phyloP scores from a whole-genome alignment of 2,888 invertebrate genomes.

The Habrosyne pyritoides region DNA sequence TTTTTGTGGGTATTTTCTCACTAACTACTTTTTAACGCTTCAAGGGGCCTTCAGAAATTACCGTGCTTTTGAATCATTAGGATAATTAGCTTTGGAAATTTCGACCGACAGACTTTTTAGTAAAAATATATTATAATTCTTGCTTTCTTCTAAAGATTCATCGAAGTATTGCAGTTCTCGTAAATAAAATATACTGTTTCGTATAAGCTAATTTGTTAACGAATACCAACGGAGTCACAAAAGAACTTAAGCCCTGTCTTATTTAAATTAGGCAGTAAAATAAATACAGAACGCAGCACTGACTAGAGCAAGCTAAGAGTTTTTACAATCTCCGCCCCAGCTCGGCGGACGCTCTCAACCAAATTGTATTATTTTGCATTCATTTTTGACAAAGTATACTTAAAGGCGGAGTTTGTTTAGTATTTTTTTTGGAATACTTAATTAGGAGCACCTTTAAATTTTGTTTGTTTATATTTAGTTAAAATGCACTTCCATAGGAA shows the following conservation, averaged over 20 bases:
- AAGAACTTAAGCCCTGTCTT: slow-evolving; percentile 75
- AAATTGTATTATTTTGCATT: slow-evolving; percentile 83
- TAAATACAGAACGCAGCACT: slow-evolving; percentile 67
- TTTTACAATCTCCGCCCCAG: slow-evolving; percentile 63
- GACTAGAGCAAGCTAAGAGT: slow-evolving; percentile 51
- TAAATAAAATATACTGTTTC: slow-evolving; percentile 55
- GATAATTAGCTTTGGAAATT: slow-evolving; percentile 52
- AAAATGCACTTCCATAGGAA: not conserved
- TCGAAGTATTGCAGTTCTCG: slow-evolving; percentile 26
- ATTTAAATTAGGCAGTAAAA: slow-evolving; percentile 80
- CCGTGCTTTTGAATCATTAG: slow-evolving; percentile 51
- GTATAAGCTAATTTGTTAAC: slow-evolving; percentile 74
- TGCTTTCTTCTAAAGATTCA: not conserved
- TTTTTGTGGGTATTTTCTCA: slow-evolving; percentile 75
- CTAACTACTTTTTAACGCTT: slow-evolving; percentile 65
- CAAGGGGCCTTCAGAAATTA: slow-evolving; percentile 66
- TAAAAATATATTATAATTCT: not conserved
- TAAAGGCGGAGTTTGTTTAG: slow-evolving; percentile 44
- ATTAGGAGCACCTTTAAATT: slow-evolving; percentile 24
- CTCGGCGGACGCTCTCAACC: slow-evolving; percentile 65
- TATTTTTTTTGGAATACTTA: slow-evolving; percentile 43
- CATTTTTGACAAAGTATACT: slow-evolving; percentile 76
- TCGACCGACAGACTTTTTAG: slow-evolving; percentile 30
- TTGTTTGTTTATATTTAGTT: slow-evolving; percentile 13
- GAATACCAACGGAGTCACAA: slow-evolving; percentile 69